Evolutionary conservation across 2,888 invertebrate species (phyloP).

Genomic region (Lasioglossum malachurum): DNA sequence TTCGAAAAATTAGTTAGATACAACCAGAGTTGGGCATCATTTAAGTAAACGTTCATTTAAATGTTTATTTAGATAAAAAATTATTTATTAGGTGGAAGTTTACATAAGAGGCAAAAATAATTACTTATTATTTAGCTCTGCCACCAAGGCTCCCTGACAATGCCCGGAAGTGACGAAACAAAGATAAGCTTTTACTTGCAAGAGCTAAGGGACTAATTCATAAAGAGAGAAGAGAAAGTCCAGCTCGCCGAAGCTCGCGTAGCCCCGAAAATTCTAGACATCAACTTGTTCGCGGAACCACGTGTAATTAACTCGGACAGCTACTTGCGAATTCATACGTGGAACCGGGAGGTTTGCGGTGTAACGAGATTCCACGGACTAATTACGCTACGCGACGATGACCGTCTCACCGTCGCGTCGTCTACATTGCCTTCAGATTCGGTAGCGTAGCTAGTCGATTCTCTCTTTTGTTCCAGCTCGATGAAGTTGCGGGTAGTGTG

Average conservation of each 20-base stretch:
- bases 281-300: conserved; percentile 46
- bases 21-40: too few species aligned
- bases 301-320: conserved; percentile 63
- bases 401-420: not conserved
- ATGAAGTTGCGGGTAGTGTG: too few species aligned
- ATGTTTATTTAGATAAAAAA: too few species aligned
- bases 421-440: not conserved
- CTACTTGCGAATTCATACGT: conserved; percentile 64
- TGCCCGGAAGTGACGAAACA: not conserved
- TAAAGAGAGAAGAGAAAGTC: not conserved
- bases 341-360: conserved; percentile 51
- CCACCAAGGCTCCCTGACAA: not conserved
- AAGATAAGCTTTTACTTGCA: not conserved
- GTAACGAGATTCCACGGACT: conserved; percentile 64
- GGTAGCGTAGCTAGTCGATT: conserved; percentile 2
- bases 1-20: too few species aligned
- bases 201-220: not conserved
- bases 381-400: conserved; percentile 57
- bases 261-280: conserved; percentile 57
- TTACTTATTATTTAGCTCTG: not conserved
- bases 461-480: not conserved
- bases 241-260: conserved; percentile 12
- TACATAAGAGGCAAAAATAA: too few species aligned
- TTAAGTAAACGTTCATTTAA: too few species aligned
- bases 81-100: too few species aligned